These are phyloP conservation scores for Echeneis naucrates DNA, from an alignment of 2,797 vertebrate species.

Conservation along the genomic window DNA sequence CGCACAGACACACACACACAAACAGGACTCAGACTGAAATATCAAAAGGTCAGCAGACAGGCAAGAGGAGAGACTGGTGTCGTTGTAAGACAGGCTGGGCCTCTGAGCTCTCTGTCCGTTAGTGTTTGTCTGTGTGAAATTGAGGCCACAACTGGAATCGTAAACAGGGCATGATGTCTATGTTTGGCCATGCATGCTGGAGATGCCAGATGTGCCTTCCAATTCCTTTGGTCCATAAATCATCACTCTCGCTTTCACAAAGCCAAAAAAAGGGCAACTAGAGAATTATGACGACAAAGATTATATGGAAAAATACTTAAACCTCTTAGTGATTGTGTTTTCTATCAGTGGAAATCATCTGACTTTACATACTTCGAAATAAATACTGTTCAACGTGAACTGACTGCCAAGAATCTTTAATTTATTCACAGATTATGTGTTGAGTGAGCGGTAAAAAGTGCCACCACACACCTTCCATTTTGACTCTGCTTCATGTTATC, in stretches of 20 bases:
- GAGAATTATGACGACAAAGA: constrained; percentile 39
- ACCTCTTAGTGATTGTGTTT: constrained; percentile 44
- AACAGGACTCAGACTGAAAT: constrained; percentile 62
- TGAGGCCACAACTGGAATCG: constrained; percentile 48
- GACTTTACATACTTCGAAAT: constrained; percentile 50
- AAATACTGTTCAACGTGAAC: constrained; percentile 44
- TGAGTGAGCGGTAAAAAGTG: constrained; percentile 39
- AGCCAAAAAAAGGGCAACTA: constrained; percentile 39
- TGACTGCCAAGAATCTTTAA: constrained; percentile 32
- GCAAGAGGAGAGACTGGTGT: constrained; percentile 60
- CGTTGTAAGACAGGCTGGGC: constrained; percentile 54
- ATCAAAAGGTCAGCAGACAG: constrained; percentile 76
- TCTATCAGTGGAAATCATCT: constrained; percentile 54
- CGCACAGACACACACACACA: constrained; percentile 29
- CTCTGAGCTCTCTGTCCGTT: constrained; percentile 59
- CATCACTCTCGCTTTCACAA: constrained; percentile 34
- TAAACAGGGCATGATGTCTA: constrained; percentile 53
- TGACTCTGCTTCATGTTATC: constrained; percentile 19
- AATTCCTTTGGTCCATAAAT: constrained; percentile 49
- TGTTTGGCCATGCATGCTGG: constrained; percentile 63
- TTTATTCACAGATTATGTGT: constrained; percentile 41
- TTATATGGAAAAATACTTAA: constrained; percentile 58
- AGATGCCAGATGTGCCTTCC: constrained; percentile 64
- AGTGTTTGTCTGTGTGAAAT: constrained; percentile 64
- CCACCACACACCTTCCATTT: constrained; percentile 26